These are phyloP conservation scores for Novumbra hubbsi DNA, from an alignment of 2,797 vertebrate genomes.

Conservation along the genomic window DNA sequence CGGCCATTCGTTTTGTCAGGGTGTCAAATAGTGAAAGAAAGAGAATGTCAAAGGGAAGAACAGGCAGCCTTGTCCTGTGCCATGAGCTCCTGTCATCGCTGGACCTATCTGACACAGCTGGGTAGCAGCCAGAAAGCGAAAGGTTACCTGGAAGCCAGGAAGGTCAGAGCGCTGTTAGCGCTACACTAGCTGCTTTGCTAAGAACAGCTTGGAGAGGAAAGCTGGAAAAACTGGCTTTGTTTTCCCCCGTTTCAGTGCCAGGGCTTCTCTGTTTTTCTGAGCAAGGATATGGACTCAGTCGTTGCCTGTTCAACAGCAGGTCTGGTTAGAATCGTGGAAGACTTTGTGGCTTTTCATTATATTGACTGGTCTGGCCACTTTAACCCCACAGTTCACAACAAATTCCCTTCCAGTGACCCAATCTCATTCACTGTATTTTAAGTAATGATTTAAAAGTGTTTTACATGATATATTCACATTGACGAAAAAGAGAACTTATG, in stretches of 20 bases:
- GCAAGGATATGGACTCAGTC: slow-evolving; percentile 57
- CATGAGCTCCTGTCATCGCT: slow-evolving; percentile 60
- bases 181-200: not conserved
- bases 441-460: slow-evolving; percentile 35
- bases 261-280: slow-evolving; percentile 40
- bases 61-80: slow-evolving; percentile 64
- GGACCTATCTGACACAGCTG: slow-evolving; percentile 68
- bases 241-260: slow-evolving; percentile 65
- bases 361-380: slow-evolving; percentile 37
- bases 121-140: slow-evolving; percentile 70
- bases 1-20: not conserved
- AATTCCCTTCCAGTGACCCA: slow-evolving; percentile 28
- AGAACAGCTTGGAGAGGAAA: slow-evolving; percentile 51
- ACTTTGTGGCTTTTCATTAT: slow-evolving; percentile 28
- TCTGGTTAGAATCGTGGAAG: slow-evolving; percentile 50
- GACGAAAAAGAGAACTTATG: slow-evolving; percentile 42
- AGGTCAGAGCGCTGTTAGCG: slow-evolving; percentile 59
- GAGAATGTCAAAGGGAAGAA: slow-evolving; percentile 41
- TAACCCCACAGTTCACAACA: slow-evolving; percentile 31
- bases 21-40: slow-evolving; percentile 51
- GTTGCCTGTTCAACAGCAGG: slow-evolving; percentile 48
- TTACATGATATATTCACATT: slow-evolving; percentile 34
- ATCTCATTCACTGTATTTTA: slow-evolving; percentile 17
- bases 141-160: slow-evolving; percentile 67
- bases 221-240: slow-evolving; percentile 70